Base-by-base conservation (phyloP, 2,797 vertebrate species). In the Eptatretus atami region DNA sequence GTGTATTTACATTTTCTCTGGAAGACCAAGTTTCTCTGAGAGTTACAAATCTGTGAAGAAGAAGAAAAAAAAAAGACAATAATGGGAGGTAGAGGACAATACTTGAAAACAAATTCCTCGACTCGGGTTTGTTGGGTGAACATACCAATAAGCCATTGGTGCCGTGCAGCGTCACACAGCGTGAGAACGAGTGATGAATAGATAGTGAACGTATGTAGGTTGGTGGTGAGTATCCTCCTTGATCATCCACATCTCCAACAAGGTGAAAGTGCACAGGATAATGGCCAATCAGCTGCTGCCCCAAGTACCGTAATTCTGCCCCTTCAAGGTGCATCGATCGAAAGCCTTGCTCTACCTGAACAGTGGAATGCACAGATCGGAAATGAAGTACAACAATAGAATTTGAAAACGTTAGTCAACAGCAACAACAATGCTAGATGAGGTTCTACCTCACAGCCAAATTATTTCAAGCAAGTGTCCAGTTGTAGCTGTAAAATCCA, bases 211-310 rank as follows among this genome's bases (percentile, higher is more conserved):
- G 79, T 72, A 93, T 74, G 0, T 74, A 86, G 0, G 84, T 85
- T 5, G 83, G 79, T 0, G 86, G 84, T 67, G 78, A 10, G 53
- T 96, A 93, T 66, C 84, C 82, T 53, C 90, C 90, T 52, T 67
- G 76, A 67, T 81, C 75, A 6, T 95, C 88, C 71, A 96, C 77
- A 1, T 96, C 82, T 19, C 85, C 83, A 0, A 80, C 82, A 80
- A 93, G 82, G 68, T 96, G 90, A 73, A 96, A 96, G 68, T 96
- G 90, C 53, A 95, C 71, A 0, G 90, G 87, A 65, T 96, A 96
- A 73, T 94, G 88, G 31, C 90, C 90, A 79, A 95, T 76, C 1
- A 80, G 78, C 75, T 96, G 90, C 73, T 95, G 88, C 4, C 88
- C 90, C 88, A 95, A 90, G 67, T 88, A 76, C 68, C 75, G 78